These are phyloP conservation scores for Leptinotarsa peninsularis DNA, from an alignment of 2,888 invertebrate genomes.

Conservation along the genomic window DNA sequence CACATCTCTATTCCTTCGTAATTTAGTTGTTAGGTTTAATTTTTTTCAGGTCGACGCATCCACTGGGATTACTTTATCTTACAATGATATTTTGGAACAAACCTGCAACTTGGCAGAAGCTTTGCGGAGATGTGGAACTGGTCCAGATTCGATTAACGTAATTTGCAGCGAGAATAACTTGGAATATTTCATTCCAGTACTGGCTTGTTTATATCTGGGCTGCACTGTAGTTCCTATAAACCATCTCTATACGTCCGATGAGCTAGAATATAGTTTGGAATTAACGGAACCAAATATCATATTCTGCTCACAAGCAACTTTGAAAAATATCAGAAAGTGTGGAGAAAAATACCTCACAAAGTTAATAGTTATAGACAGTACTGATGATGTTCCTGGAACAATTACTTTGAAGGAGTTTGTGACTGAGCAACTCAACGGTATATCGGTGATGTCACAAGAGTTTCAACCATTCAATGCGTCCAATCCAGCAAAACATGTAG, in stretches of 20 bases:
- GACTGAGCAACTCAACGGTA: background rate
- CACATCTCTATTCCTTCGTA: too few species aligned
- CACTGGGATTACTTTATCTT: constrained; percentile 25
- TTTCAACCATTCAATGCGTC: constrained; percentile 45
- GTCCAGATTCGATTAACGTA: constrained; percentile 47
- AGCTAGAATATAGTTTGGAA: constrained; percentile 68
- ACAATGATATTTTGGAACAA: constrained; percentile 45
- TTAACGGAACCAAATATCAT: constrained; percentile 76
- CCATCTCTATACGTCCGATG: constrained; percentile 41
- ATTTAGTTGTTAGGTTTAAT: too few species aligned
- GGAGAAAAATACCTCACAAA: background rate
- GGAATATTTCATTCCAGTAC: constrained; percentile 50
- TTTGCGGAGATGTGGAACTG: constrained; percentile 46
- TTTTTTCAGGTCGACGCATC: background rate
- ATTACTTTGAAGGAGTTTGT: background rate
- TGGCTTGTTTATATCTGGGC: constrained; percentile 55
- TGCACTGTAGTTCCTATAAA: constrained; percentile 53
- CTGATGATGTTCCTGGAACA: background rate
- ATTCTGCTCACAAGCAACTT: constrained; percentile 73
- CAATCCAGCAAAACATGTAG: constrained; percentile 53
- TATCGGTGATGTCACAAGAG: background rate
- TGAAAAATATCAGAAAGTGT: constrained; percentile 68
- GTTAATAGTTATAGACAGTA: background rate
- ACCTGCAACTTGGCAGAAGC: constrained; percentile 52
- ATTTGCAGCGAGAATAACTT: constrained; percentile 56